Base-by-base conservation (phyloP, 2,113 vertebrate genomes). In the Grus americana region DNA sequence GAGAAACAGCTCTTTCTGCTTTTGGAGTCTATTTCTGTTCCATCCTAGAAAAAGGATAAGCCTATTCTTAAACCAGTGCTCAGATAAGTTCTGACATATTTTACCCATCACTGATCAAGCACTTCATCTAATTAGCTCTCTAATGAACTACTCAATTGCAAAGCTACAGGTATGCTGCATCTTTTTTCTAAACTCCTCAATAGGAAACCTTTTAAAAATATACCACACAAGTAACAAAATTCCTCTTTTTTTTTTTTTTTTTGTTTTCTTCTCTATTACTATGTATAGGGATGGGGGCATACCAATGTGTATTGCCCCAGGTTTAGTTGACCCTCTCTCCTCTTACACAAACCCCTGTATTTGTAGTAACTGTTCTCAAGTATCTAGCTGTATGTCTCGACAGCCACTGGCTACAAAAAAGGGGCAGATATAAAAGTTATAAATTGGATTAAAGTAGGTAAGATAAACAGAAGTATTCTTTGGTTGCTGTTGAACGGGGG, bases 81-180 rank as follows among this genome's bases (percentile, higher is more conserved):
- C 50, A 70, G 67, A 79, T 79, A 94, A 93, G 40, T 92, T 96
- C 95, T 96, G 86, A 93, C 83, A 94, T 83, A 96, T 92, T 96
- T 95, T 87, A 95, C 86, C 70, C 91, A 92, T 91, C 95, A 94
- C 80, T 96, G 96, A 94, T 92, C 94, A 95, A 95, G 88, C 92
- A 91, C 73, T 97, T 94, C 70, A 95, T 89, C 89, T 97, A 95
- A 93, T 96, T 95, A 96, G 70, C 86, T 92, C 84, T 91, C 86
- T 96, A 93, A 96, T 96, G 93, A 94, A 58, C 86, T 96, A 34
- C 73, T 96, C 92, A 49, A 29, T 93, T 91, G 88, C 52, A 87
- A 81, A 94, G 86, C 76, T 84, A 79, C 88, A 84, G 86, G 76
- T 78, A 83, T 20, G 66, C 55, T 88, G 57, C 27, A 36, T 88